Base-by-base conservation (phyloP, 2,888 invertebrate species). In the Oscheius myriophilus region DNA sequence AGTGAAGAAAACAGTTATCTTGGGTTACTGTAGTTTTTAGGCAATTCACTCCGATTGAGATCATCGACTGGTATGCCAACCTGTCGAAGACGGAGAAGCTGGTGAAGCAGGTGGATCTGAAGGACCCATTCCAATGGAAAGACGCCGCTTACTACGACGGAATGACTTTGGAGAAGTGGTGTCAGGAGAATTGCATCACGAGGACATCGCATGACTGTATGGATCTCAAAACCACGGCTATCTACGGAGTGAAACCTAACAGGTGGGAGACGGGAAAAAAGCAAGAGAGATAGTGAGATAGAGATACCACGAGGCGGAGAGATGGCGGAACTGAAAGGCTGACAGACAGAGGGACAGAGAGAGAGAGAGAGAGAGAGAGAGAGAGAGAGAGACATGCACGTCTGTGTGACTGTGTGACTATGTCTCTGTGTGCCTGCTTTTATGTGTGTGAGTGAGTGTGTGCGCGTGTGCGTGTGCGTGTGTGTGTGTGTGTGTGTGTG, bases 131-230 rank as follows among this genome's bases (percentile, higher is more conserved):
- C 58, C 52, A 68, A n/a, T 72, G 70, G 65, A 70, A 71, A 21
- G 67, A 68, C 23, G 72, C 76, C 21, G 49, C 52, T 18, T 45
- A 65, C 25, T 66, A 73, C 43, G 74, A 76, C 52, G 67, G 71
- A 21, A 71, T 74, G 64, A 69, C 76, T 2, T 57, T 72, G 4
- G 67, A 69, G 58, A 71, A 76, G 58, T 76, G 76, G 76, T 51
- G 67, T 39, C 61, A 51, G 21, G 73, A 74, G 57, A 72, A 74
- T 61, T 68, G 74, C 39, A 57, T 66, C 45, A 75, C 76, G 9
- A 33, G 73, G 7, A 64, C 71, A 3, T 67, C 68, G 41, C 67
- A 68, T 33, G 76, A 76, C 43, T 66, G 64, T 23, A 51, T 73
- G 57, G 76, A 76, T 49, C 58, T 72, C n/a, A 64, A 69, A 12